These are phyloP conservation scores for Globodera ellingtonae DNA, from an alignment of 1,140 invertebrate genomes.

Conservation along the genomic window DNA sequence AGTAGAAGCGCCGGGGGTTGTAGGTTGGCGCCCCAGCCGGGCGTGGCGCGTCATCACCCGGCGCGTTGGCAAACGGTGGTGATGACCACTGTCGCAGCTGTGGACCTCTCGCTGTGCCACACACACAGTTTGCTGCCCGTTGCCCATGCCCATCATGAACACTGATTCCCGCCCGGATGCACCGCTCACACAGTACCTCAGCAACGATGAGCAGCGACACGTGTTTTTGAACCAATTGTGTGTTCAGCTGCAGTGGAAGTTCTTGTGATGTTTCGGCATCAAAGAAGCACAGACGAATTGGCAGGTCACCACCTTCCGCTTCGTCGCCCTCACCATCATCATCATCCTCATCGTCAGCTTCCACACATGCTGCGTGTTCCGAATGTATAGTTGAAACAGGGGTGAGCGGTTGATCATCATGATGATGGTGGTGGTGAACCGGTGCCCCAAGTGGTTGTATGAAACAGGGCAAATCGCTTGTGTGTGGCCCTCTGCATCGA, in stretches of 20 bases:
- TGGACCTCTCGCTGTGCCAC: neutral
- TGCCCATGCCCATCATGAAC: slow-evolving; percentile 7
- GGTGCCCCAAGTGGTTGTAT: slow-evolving; percentile 1
- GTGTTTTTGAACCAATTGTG: slow-evolving; percentile 11
- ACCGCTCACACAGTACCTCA: slow-evolving; percentile 14
- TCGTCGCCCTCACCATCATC: neutral
- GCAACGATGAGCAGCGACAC: slow-evolving; percentile 8
- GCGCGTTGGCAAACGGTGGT: neutral
- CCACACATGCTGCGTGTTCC: neutral
- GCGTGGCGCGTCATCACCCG: neutral
- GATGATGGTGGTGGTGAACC: neutral
- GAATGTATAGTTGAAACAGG: neutral
- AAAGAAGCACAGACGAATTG: slow-evolving; percentile 11
- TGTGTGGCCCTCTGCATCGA: slow-evolving; percentile 2
- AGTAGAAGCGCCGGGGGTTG: too few species aligned
- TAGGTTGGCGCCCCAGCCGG: neutral
- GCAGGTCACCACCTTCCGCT: neutral
- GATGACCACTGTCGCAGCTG: neutral
- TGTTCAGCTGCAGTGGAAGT: neutral
- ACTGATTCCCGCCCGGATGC: slow-evolving; percentile 6
- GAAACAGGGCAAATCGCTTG: neutral
- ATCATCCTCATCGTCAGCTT: too few species aligned
- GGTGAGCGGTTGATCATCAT: neutral
- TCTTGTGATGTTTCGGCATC: slow-evolving; percentile 17
- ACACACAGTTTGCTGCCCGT: slow-evolving; percentile 14